Evolutionary conservation across 2,113 vertebrate genomes (phyloP).

Genomic region (Ovis canadensis): DNA sequence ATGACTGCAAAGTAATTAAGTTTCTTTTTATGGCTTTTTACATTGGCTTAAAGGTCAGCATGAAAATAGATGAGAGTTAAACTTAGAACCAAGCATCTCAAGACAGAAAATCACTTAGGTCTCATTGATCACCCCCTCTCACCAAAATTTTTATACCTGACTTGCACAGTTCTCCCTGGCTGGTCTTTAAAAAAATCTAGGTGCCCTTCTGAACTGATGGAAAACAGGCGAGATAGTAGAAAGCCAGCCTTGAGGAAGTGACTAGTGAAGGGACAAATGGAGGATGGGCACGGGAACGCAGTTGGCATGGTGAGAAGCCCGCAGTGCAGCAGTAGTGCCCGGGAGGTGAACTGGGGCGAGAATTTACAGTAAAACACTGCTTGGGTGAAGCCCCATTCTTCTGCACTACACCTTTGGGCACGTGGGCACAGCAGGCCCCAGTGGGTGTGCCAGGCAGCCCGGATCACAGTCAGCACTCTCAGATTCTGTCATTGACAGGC

Average conservation of each 20-base stretch:
- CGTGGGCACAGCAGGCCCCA: neutral
- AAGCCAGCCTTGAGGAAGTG: no score
- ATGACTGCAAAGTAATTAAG: constrained; percentile 42
- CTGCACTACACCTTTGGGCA: neutral
- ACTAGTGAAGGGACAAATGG: fast-evolving
- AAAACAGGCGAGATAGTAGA: neutral
- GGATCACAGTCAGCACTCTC: neutral
- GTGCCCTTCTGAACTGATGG: neutral
- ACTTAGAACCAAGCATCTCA: neutral
- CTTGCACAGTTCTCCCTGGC: neutral
- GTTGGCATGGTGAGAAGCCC: neutral
- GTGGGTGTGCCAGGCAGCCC: neutral
- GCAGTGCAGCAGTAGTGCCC: fast-evolving
- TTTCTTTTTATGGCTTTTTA: constrained; percentile 28
- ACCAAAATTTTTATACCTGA: neutral
- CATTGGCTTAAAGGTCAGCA: constrained; percentile 28
- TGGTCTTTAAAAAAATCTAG: neutral
- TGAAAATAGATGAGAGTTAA: constrained; percentile 12
- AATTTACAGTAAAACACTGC: fast-evolving
- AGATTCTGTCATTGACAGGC: neutral
- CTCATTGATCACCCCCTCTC: neutral
- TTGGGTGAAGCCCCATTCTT: neutral
- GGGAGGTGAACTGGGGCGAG: neutral
- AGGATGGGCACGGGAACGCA: fast-evolving
- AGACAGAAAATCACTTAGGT: neutral